Percentiles rank a stretch among this genome's conserved stretches.
phyloP scores from a whole-genome alignment of 1,140 invertebrate genomes.

The Mycetomoellerius zeteki region DNA sequence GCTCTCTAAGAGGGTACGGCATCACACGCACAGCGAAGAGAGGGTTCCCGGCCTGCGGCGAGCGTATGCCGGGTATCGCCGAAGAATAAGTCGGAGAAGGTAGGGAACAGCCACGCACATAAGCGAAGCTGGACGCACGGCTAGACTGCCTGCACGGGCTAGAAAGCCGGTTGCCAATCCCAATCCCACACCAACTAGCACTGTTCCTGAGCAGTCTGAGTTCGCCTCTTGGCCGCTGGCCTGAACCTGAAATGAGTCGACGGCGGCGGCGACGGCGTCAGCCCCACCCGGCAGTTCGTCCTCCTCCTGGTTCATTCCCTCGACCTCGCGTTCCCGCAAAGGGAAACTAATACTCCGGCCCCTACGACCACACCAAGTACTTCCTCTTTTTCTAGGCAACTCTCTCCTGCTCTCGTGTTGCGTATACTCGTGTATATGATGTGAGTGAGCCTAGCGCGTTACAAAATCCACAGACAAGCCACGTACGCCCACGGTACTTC shows the following conservation, averaged over 20 bases:
- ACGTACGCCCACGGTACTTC: slow-evolving; percentile 69
- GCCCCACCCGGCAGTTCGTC: slow-evolving; percentile 69
- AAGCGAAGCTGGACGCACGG: slow-evolving; percentile 28
- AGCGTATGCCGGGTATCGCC: slow-evolving; percentile 76
- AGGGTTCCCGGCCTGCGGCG: slow-evolving; percentile 78
- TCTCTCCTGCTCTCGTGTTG: slow-evolving; percentile 2
- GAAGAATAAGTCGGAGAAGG: slow-evolving; percentile 74
- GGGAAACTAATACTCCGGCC: slow-evolving; percentile 75
- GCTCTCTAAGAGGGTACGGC: slow-evolving; percentile 64
- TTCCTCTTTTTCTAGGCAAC: slow-evolving; percentile 73
- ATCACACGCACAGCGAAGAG: slow-evolving; percentile 53
- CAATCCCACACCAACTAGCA: slow-evolving; percentile 76
- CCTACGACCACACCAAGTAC: slow-evolving; percentile 51
- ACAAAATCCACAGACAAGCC: slow-evolving; percentile 74
- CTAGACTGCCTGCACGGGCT: slow-evolving; percentile 69
- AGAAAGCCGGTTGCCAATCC: slow-evolving; percentile 84
- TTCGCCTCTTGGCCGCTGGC: slow-evolving; percentile 68
- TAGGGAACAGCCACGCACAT: slow-evolving; percentile 33
- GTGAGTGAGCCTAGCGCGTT: slow-evolving; percentile 48
- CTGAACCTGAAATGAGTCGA: slow-evolving; percentile 78
- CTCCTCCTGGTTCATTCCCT: slow-evolving; percentile 65
- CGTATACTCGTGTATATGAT: neutral
- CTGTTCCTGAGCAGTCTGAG: slow-evolving; percentile 78
- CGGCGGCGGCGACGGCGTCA: slow-evolving; percentile 16
- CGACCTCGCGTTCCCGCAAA: slow-evolving; percentile 70